Base-by-base conservation (phyloP, 2,113 vertebrate species). In the Actenoides hombroni region DNA sequence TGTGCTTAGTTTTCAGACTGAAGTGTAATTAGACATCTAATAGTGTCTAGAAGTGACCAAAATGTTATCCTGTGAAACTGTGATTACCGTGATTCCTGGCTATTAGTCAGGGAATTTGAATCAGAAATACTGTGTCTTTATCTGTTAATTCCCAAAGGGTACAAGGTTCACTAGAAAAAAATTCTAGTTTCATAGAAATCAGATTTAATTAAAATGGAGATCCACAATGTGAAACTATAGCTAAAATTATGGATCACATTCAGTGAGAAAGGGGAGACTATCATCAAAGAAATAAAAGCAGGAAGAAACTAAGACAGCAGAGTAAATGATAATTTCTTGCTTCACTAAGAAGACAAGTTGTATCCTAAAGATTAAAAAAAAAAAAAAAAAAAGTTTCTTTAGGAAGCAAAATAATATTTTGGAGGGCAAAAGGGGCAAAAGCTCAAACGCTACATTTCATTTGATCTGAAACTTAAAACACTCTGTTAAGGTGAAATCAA, bases 331-430 rank as follows among this genome's bases (percentile, higher is more conserved):
- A 76, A 73, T 56, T 73, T 90, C 35, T 39, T 74, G 17, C 10
- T 86, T 77, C 44, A 70, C 5, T 48, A 31, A 53, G 68, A 86
- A 56, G 19, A 19, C 2, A 74, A 31, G 5, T 26, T 76, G 10
- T 37, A 86, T 49, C 10, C 7, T 65, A 67, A 40, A 16, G 16
- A 51, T 51, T 25, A 13, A 51, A 67, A 11, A 75, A 92, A 82
- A 83, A 42, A 10, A 0, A 4, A 10, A 18, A 19, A 0, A 2
- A 2, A 19, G 1, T 33, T 74, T 56, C 3, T 69, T 73, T 61
- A 8, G 18, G 75, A 94, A 86, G 4, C 3, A 86, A 80, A 64
- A 51, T 12, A 67, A 5, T 40, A 31, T 57, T 88, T 78, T 74
- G 1, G 5, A 57, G 19, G 33, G 10, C 7, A 71, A 91, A 49